Base-by-base conservation (phyloP, 2,888 invertebrate genomes). In the Caenorhabditis panamensis region DNA sequence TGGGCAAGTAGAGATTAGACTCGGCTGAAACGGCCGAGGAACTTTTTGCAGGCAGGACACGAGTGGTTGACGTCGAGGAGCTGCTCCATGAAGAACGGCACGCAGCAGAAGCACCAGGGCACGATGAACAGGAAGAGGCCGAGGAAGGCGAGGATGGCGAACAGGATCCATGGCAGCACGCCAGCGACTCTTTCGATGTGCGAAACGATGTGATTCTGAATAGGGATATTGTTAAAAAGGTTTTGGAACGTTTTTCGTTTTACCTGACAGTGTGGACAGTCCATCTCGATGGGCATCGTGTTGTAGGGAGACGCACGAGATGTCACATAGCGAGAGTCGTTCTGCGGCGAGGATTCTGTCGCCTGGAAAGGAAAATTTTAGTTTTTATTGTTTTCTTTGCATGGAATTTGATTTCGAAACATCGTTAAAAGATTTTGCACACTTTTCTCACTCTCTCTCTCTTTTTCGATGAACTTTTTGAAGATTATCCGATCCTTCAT, bases 41-140 rank as follows among this genome's bases (percentile, higher is more conserved):
- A 80, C 0, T 87, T 83, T 56, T 89, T 89, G 75, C 90, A 90
- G 1, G 85, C 84, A 13, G 90, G 90, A 69, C 90, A 90, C 5
- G 82, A 71, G 67, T 90, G 90, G n/a, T 88, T 72, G 16, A 89
- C 89, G 63, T 90, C 89, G 31, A 88, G 84, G 20, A 87, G 88
- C 4, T 84, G 82, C 28, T 89, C 89, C 37, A 88, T 68, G 73
- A 88, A 90, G 76, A 90, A 90, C 8, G 89, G 90, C 20, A 89
- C 59, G 49, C 86, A 84, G 28, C 85, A 87, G 75, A 83, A 83
- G 54, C 81, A 84, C 88, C 88, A 90, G 0, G 90, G 89, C 4
- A 90, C 82, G 36, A 87, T 49, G 59, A 89, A 73, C 22, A 90
- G 77, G 77, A 90, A 87, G 78, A 90, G 86, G 16, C 89, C 89